Evolutionary conservation across 2,113 vertebrate species (phyloP).

Genomic region (Rhabdomys dilectus): DNA sequence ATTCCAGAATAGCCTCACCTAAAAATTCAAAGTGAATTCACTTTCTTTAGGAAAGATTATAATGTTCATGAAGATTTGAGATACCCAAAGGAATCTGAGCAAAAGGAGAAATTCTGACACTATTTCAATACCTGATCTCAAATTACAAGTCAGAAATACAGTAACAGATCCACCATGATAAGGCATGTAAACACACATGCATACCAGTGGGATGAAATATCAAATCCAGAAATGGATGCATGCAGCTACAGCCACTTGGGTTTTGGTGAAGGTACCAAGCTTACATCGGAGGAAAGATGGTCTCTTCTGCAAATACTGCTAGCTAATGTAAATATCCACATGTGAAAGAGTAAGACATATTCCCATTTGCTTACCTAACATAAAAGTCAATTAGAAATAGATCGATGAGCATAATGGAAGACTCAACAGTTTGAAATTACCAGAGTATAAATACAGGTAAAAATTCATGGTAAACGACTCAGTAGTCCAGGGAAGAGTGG

Average conservation of each 20-base stretch:
- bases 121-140: background rate
- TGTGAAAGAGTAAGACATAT: background rate
- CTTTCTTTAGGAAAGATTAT: background rate
- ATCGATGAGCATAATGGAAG: background rate
- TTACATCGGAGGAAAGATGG: background rate
- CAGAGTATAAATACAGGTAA: background rate
- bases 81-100: background rate
- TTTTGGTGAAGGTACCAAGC: background rate
- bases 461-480: background rate
- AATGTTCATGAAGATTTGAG: no score
- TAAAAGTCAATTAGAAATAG: background rate
- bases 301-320: background rate
- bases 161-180: background rate
- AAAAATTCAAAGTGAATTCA: constrained; percentile 5
- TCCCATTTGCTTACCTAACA: background rate
- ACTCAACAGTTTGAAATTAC: background rate
- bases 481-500: no score
- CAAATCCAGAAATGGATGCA: background rate
- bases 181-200: background rate
- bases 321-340: background rate
- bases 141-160: background rate
- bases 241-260: background rate
- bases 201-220: background rate
- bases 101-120: background rate
- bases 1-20: background rate